Conservation (phyloP, 2,113 vertebrate species). For the Hydrolagus affinis region DNA sequence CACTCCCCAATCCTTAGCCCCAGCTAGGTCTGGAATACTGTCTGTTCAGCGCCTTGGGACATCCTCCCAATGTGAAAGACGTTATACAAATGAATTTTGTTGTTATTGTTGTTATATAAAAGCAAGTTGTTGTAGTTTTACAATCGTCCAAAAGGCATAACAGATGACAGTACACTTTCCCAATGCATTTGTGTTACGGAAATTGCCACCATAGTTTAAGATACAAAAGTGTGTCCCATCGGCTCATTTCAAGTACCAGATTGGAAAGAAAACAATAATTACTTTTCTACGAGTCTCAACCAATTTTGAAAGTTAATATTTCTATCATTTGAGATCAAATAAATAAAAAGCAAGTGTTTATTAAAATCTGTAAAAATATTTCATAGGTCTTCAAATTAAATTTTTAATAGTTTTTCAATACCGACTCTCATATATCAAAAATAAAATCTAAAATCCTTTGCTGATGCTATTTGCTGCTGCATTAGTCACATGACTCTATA, state of each 20-base stretch:
- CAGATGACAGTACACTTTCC: too few relatives aligned
- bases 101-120: too few relatives aligned
- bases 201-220: background rate
- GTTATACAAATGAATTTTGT: too few relatives aligned
- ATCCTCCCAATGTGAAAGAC: too few relatives aligned
- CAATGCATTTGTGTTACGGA: background rate
- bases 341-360: background rate
- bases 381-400: background rate
- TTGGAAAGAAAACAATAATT: background rate
- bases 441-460: background rate
- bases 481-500: background rate
- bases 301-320: constrained; percentile 12
- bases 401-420: background rate
- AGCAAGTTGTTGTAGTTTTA: too few relatives aligned
- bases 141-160: too few relatives aligned
- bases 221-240: background rate
- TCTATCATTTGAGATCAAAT: background rate
- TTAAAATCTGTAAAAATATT: background rate
- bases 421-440: background rate
- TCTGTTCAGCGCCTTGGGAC: too few relatives aligned
- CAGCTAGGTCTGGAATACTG: too few relatives aligned
- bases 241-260: background rate
- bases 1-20: too few relatives aligned
- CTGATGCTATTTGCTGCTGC: background rate
- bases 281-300: background rate